Evolutionary conservation across 1,140 invertebrate genomes (phyloP).

Genomic region (Leucophenga varia): DNA sequence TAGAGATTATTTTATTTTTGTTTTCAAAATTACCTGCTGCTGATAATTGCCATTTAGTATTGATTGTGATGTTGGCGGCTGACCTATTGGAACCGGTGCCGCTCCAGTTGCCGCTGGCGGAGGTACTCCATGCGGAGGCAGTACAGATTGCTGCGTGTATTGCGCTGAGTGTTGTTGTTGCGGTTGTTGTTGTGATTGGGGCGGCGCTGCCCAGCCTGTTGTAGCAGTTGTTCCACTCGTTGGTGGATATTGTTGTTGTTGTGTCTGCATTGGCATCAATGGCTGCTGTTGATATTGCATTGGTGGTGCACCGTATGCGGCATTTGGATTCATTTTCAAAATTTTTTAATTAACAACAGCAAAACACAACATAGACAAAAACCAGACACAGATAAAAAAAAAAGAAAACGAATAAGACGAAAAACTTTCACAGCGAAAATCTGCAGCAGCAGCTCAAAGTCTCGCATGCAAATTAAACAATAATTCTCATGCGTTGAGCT

Average conservation of each 20-base stretch:
- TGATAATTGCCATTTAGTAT: slow-evolving; percentile 50
- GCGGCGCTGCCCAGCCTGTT: slow-evolving; percentile 11
- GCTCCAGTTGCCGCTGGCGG: not conserved
- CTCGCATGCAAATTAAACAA: slow-evolving; percentile 11
- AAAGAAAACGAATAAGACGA: not conserved
- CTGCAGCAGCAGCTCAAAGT: slow-evolving; percentile 38
- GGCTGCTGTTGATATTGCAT: slow-evolving; percentile 35
- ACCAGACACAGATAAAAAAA: slow-evolving; percentile 21
- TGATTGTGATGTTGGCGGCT: slow-evolving; percentile 21
- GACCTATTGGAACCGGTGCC: not conserved
- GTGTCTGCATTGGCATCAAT: slow-evolving; percentile 19
- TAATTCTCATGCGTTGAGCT: too few relatives aligned
- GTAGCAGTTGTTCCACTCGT: slow-evolving; percentile 2
- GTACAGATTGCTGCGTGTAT: slow-evolving; percentile 25
- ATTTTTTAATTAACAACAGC: too few relatives aligned
- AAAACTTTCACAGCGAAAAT: slow-evolving; percentile 38
- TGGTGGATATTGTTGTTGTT: slow-evolving; percentile 31
- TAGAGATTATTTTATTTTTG: not conserved
- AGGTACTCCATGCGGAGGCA: slow-evolving; percentile 4
- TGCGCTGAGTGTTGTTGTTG: slow-evolving; percentile 39
- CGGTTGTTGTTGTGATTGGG: slow-evolving; percentile 15
- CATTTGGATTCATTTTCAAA: slow-evolving; percentile 38
- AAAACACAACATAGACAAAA: too few relatives aligned
- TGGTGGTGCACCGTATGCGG: slow-evolving; percentile 41
- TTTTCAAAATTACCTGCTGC: slow-evolving; percentile 40